Evolutionary conservation across 1,140 invertebrate species (phyloP).

Genomic region (Goniozus legneri): DNA sequence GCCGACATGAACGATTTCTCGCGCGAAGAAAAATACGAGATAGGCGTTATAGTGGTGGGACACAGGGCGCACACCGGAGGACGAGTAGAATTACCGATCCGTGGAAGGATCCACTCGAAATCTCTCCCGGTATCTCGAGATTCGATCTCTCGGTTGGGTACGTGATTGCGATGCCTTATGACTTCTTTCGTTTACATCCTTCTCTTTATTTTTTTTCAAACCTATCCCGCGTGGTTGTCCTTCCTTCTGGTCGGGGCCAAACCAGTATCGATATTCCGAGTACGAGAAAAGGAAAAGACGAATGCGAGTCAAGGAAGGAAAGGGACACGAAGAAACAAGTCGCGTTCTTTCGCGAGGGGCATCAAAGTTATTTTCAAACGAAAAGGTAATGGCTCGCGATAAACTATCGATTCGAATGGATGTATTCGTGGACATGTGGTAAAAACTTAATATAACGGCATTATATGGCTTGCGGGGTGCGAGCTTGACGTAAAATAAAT

Average conservation of each 20-base stretch:
- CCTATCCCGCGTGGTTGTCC: conserved; percentile 3
- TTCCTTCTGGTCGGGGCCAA: neutral
- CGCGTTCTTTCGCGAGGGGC: conserved; percentile 10
- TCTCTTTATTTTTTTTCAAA: conserved; percentile 11
- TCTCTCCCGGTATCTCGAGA: conserved; percentile 18
- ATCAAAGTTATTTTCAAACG: conserved; percentile 14
- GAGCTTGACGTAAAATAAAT: conserved; percentile 46
- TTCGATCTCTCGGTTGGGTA: conserved; percentile 23
- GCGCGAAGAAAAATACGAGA: conserved; percentile 15
- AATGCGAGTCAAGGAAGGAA: no score
- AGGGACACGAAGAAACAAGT: conserved; percentile 4
- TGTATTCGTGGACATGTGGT: conserved; percentile 15
- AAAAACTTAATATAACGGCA: conserved; percentile 27
- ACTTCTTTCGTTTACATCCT: conserved; percentile 2
- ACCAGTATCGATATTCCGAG: conserved; percentile 24
- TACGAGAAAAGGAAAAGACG: no score
- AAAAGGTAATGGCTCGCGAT: conserved; percentile 37
- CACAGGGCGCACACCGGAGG: neutral
- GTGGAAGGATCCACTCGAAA: conserved; percentile 17
- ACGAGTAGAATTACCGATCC: conserved; percentile 16
- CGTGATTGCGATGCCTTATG: conserved; percentile 29
- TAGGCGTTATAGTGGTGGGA: no score
- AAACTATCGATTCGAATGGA: conserved; percentile 38
- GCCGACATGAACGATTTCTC: neutral
- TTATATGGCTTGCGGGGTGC: neutral